Percentiles rank a stretch among this genome's conserved stretches.
Conservation (phyloP, 2,888 invertebrate genomes). For the Drosophila meridionalis region DNA sequence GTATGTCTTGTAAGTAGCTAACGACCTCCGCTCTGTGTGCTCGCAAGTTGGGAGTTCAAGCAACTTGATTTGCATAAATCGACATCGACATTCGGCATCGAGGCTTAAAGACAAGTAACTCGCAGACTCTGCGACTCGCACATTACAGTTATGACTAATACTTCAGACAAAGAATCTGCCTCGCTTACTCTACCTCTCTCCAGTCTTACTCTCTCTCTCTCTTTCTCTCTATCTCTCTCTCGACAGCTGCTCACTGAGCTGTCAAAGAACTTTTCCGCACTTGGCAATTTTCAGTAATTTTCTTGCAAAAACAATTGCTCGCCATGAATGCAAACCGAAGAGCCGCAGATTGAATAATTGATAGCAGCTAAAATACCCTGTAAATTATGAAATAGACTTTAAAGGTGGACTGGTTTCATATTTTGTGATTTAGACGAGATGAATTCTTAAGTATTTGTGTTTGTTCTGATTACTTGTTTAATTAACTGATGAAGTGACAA, state of each 20-base stretch:
- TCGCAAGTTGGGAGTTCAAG: conserved; percentile 58
- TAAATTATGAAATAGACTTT: not conserved
- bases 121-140: conserved; percentile 32
- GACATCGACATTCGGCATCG: conserved; percentile 28
- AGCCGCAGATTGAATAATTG: not conserved
- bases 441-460: not conserved
- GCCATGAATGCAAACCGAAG: conserved; percentile 36
- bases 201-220: not conserved
- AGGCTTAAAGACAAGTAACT: conserved; percentile 26
- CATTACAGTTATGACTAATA: conserved; percentile 72
- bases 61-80: conserved; percentile 74
- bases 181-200: not conserved
- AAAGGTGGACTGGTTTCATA: not conserved
- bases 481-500: not conserved
- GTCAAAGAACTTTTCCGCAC: conserved; percentile 70
- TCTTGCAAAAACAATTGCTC: conserved; percentile 64
- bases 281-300: conserved; percentile 74
- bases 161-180: conserved; percentile 54
- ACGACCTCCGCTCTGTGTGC: conserved; percentile 28
- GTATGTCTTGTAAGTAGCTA: conserved; percentile 11
- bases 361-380: conserved; percentile 16
- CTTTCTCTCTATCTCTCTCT: not conserved
- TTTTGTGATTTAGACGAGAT: not conserved
- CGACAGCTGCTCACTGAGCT: conserved; percentile 26
- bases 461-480: no score